Evolutionary conservation across 2,888 invertebrate genomes (phyloP).

Genomic region (Euplexia lucipara): DNA sequence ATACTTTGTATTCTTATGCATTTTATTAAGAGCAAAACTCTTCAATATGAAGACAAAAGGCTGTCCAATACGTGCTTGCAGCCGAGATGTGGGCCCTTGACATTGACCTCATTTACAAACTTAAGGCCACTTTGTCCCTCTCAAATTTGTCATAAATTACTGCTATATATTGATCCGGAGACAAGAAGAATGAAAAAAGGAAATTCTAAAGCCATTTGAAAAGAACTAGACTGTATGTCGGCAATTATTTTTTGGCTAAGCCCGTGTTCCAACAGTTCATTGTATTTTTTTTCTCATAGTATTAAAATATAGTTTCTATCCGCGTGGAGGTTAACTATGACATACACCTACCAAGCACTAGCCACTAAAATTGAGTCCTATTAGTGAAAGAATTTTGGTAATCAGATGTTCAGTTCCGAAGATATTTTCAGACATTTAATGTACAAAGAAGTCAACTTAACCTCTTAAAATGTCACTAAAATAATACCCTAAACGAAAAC

Average conservation of each 20-base stretch:
- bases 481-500: too few species aligned
- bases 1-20: conserved; percentile 10
- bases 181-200: conserved; percentile 7
- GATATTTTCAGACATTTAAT: too few species aligned
- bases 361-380: too few species aligned
- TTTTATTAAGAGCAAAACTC: conserved; percentile 36
- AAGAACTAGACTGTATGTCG: background rate
- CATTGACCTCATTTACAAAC: conserved; percentile 49
- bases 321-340: too few species aligned
- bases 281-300: too few species aligned
- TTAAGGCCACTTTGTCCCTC: conserved; percentile 36
- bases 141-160: conserved; percentile 50
- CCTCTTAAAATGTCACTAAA: too few species aligned
- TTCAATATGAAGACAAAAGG: conserved; percentile 49
- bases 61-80: conserved; percentile 48
- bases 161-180: conserved; percentile 38
- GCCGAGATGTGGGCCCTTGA: conserved; percentile 37
- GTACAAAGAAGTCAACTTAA: too few species aligned
- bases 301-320: too few species aligned
- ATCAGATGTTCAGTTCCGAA: too few species aligned
- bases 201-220: background rate
- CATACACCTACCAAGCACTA: too few species aligned
- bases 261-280: background rate
- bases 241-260: background rate
- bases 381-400: too few species aligned